Base-by-base conservation (phyloP, 2,888 invertebrate species). In the Sipha maydis region DNA sequence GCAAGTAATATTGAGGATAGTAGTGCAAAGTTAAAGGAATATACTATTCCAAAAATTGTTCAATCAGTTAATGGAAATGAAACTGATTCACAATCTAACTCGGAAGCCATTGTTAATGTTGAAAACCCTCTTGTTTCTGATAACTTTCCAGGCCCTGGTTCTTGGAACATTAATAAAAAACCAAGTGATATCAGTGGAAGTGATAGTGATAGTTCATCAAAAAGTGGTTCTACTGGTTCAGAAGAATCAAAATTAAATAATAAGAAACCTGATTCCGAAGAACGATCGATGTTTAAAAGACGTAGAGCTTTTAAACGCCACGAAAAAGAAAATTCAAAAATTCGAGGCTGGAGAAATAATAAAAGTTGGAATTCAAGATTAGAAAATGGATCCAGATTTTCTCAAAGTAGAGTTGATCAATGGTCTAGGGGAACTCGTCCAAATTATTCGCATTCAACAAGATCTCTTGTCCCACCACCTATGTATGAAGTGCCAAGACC, bases 1-100 rank as follows among this genome's bases (percentile, higher is more conserved):
- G 95, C 96, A 0, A 95, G 96, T 90, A 93, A 95, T 80, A 94
- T 94, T 69, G 96, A 91, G 28, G 90, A 90, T 31, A 90, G 0
- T n/a, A 76, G 76, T 48, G 0, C n/a, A 19, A 83, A 83, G 25
- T 89, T 82, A 56, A 85, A 85, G 9, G 78, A 85, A 11, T 78
- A 69, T 71, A 78, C 31, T n/a, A 38, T 78, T 71, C 71, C 88
- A 9, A 88, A 88, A 88, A 48, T 88, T 31, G 0, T 38, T 88
- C 56, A 82, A 34, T 25, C 82, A 19, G 17, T 75, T 19, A 82
- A 41, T 82, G 88, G 80, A 48, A 82, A 82, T 82, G 75, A 48
- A 54, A 75, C 67, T 75, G 75, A 75, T 67, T 48, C 79, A 73
- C 31, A 88, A 76, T n/a, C 80, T 48, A 80, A 38, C 2, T 73